phyloP scores from a whole-genome alignment of 2,113 vertebrate species.

The Entomyzon cyanotis region DNA sequence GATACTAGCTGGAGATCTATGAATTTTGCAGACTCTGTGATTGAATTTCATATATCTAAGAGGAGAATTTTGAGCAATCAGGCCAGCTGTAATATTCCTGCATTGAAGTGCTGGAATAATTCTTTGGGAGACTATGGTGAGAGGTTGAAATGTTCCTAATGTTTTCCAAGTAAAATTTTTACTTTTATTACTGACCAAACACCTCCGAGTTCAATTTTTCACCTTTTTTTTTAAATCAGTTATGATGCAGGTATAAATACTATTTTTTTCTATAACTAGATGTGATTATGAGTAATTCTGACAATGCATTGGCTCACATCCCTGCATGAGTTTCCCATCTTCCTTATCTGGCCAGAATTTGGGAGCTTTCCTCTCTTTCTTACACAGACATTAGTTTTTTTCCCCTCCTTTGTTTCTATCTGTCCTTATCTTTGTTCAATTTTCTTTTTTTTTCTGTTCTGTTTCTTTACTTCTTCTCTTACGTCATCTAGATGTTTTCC shows the following conservation, averaged over 20 bases:
- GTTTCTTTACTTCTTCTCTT: not conserved
- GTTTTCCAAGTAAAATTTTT: not conserved
- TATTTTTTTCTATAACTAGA: not conserved
- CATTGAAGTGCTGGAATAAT: not conserved
- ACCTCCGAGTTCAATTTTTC: not conserved
- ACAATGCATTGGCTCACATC: not conserved
- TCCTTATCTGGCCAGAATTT: not conserved
- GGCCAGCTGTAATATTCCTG: not conserved
- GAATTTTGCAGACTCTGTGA: not conserved
- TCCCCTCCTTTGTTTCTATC: not conserved
- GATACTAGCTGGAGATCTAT: not conserved
- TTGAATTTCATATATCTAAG: not conserved
- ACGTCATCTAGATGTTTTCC: not conserved
- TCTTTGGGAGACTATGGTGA: not conserved
- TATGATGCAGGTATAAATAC: not conserved
- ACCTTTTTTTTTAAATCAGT: not conserved
- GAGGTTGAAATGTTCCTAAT: not conserved
- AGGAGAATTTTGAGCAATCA: not conserved
- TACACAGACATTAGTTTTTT: not conserved
- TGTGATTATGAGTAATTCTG: not conserved
- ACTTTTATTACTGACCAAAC: not conserved
- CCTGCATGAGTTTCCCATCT: not conserved
- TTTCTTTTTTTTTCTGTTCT: not conserved
- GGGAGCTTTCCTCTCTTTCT: not conserved
- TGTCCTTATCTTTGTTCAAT: not conserved